Evolutionary conservation across 2,888 invertebrate genomes (phyloP).

Genomic region (Limnephilus lunatus): DNA sequence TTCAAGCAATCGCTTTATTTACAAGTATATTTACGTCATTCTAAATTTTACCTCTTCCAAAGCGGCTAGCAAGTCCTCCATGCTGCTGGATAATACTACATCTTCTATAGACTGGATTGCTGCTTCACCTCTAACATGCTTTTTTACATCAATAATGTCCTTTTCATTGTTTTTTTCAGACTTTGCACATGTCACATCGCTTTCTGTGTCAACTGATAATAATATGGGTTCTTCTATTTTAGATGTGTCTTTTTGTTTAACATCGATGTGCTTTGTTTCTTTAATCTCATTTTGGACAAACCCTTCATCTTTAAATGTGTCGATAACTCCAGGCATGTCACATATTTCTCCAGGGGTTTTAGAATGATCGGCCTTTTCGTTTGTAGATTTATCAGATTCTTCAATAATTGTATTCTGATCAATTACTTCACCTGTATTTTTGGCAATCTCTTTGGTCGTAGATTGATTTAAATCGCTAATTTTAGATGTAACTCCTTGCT

Average conservation of each 20-base stretch:
- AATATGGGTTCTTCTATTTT: background rate
- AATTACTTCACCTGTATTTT: background rate
- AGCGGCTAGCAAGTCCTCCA: conserved; percentile 30
- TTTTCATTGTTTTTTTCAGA: background rate
- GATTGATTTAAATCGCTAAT: background rate
- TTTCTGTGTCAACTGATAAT: background rate
- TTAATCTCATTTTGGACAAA: background rate
- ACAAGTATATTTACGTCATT: conserved; percentile 42
- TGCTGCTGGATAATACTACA: conserved; percentile 17
- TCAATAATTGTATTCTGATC: background rate
- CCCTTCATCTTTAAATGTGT: background rate
- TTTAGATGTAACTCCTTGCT: background rate
- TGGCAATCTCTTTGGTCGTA: background rate
- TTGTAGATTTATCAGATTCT: background rate
- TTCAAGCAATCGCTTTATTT: conserved; percentile 45
- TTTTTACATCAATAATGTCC: background rate
- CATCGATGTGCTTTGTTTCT: background rate
- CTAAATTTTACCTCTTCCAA: conserved; percentile 50
- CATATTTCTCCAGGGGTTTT: background rate
- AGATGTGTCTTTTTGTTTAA: background rate
- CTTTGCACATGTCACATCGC: background rate
- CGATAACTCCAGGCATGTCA: background rate
- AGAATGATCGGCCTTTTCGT: background rate
- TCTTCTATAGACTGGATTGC: background rate
- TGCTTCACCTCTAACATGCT: background rate